A percentile compares a stretch with the other conserved stretches of the same genome.
Conservation (phyloP, 2,888 invertebrate species). For the Leucoptera coffeella region DNA sequence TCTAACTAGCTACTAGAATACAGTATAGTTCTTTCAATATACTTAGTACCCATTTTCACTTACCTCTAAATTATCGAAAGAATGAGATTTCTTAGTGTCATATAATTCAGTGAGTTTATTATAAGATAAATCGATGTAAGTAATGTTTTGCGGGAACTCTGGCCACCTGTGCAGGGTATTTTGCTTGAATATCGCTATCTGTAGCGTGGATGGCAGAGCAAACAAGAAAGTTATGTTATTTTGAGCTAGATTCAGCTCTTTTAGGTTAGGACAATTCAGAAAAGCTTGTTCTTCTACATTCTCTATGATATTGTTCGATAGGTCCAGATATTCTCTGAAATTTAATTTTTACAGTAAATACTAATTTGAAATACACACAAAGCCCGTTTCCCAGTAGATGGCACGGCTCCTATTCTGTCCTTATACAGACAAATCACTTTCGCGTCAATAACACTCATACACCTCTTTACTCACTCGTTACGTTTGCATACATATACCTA, state of each 20-base stretch:
- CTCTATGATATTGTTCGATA: slow-evolving; percentile 40
- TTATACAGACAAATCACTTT: too few species aligned
- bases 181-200: slow-evolving; percentile 28
- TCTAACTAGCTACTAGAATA: too few species aligned
- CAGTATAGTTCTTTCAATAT: too few species aligned
- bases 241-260: slow-evolving; percentile 36
- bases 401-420: too few species aligned
- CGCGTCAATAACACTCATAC: too few species aligned
- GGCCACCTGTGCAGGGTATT: slow-evolving; percentile 41
- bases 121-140: slow-evolving; percentile 34
- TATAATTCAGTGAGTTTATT: slow-evolving; percentile 29
- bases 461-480: too few species aligned
- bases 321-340: slow-evolving; percentile 26
- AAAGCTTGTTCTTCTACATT: slow-evolving; percentile 34
- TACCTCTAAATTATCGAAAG: slow-evolving; percentile 37
- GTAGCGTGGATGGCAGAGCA: slow-evolving; percentile 25
- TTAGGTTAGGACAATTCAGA: slow-evolving; percentile 21
- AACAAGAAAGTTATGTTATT: slow-evolving; percentile 39
- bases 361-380: background rate
- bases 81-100: too few species aligned
- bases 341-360: background rate
- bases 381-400: too few species aligned
- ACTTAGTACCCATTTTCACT: too few species aligned
- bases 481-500: too few species aligned
- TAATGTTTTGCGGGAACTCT: slow-evolving; percentile 28